Base-by-base conservation (phyloP, 2,888 invertebrate genomes). In the Eulithis prunata region DNA sequence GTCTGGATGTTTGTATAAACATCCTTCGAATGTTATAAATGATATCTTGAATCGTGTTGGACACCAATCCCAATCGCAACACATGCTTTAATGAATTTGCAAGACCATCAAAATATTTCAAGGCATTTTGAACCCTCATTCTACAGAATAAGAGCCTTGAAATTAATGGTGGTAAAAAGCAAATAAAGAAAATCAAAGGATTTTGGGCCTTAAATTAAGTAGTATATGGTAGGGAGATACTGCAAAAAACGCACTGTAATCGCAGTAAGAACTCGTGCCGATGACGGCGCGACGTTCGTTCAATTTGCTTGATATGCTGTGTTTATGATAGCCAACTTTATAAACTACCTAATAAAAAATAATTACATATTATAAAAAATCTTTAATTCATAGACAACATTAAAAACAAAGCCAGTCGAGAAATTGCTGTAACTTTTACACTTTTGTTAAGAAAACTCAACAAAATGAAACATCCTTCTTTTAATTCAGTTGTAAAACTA, bases 291-390 rank as follows among this genome's bases (percentile, higher is more conserved):
- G n/a, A 76, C 74, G 77, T 68, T 77, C 77, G 78, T 78, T 78
- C 78, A 79, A 80, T 80, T 73, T 76, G 79, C 74, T 63, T 72
- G 69, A 70, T 67, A 66, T 66, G 70, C 45, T 57, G 64, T 47
- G 71, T 71, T 74, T 71, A 73, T 73, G 77, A 81, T 83, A 71
- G 66, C 28, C 74, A 74, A 68, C 79, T 76, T 64, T 68, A 28
- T 14, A 54, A 49, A n/a, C 13, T n/a, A n/a, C n/a, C n/a, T n/a
- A n/a, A n/a, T 21, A 21, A 21, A 21, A 21, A 21, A 21, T 21
- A 21, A n/a, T n/a, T 21, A 2, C 21, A 21, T 21, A 2, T 21
- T 21, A 1, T 21, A 21, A 21, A 21, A 21, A 21, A 21, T 21
- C 21, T 21, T 21, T 21, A 1, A 21, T 21, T 21, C 21, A 21